phyloP scores from a whole-genome alignment of 2,888 invertebrate species.

The Pherbina coryleti region DNA sequence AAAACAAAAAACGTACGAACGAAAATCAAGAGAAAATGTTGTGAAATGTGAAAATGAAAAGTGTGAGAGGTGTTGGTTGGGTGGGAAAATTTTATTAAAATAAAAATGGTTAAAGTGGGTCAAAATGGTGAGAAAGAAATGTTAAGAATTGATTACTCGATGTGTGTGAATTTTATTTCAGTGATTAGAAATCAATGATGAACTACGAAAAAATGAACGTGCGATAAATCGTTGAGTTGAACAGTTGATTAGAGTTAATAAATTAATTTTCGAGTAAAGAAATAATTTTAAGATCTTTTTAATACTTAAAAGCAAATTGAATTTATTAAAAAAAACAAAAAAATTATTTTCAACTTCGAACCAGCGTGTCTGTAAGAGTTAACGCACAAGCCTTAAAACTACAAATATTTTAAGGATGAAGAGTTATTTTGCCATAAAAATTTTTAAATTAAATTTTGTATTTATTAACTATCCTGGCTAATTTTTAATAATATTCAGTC shows the following conservation, averaged over 20 bases:
- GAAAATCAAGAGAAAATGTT: conserved; percentile 38
- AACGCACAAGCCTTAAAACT: too few species aligned
- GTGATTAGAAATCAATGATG: not conserved
- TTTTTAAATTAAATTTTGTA: too few species aligned
- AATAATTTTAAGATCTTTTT: not conserved
- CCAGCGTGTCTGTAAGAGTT: too few species aligned
- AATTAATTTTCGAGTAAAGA: not conserved
- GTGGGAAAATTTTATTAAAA: conserved; percentile 17
- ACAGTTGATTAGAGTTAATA: not conserved
- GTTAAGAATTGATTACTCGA: conserved; percentile 6
- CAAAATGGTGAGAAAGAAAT: not conserved
- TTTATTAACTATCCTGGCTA: too few species aligned
- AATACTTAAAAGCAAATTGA: too few species aligned
- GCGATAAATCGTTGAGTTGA: too few species aligned
- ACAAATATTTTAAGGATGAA: too few species aligned
- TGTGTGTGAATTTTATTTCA: not conserved
- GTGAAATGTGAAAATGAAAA: conserved; percentile 49
- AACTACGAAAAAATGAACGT: too few species aligned
- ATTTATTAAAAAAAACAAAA: too few species aligned
- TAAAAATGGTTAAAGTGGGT: not conserved
- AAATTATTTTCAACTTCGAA: too few species aligned
- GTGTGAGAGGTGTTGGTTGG: conserved; percentile 40
- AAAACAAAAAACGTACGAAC: conserved; percentile 50
- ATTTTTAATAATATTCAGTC: too few species aligned
- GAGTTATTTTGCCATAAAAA: too few species aligned